These are phyloP conservation scores for Probaryconus sp. DNA, from an alignment of 1,140 invertebrate species.

Conservation along the genomic window DNA sequence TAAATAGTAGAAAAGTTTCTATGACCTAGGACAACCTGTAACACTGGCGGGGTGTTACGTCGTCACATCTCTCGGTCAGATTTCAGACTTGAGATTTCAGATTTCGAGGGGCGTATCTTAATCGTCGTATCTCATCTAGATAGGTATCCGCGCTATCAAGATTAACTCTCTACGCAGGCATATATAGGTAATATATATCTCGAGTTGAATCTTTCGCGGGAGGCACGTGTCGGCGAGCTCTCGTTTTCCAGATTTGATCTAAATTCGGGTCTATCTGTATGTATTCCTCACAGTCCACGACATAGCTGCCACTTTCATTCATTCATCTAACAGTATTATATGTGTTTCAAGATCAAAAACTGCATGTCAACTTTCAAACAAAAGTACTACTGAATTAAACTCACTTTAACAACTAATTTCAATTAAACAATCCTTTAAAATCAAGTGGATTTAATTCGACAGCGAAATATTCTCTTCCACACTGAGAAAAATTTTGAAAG, in stretches of 20 bases:
- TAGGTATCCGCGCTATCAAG: constrained; percentile 71
- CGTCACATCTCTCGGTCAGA: constrained; percentile 66
- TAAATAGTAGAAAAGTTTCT: constrained; percentile 31
- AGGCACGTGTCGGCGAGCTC: constrained; percentile 64
- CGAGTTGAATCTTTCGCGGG: constrained; percentile 64
- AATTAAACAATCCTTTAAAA: too few species aligned
- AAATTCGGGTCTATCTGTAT: constrained; percentile 62
- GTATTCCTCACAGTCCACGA: too few species aligned
- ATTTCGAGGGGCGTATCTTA: constrained; percentile 75
- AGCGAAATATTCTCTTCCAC: too few species aligned
- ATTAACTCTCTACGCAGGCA: constrained; percentile 65
- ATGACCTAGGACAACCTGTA: constrained; percentile 72
- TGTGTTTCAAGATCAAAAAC: too few species aligned
- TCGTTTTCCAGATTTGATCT: constrained; percentile 67
- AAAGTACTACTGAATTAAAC: too few species aligned
- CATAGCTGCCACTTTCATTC: constrained; percentile 27
- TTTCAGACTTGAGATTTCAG: constrained; percentile 72
- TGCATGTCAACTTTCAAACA: too few species aligned
- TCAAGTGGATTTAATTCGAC: too few species aligned
- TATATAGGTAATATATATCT: constrained; percentile 64
- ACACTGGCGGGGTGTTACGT: constrained; percentile 54
- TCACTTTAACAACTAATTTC: too few species aligned
- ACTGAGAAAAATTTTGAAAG: too few species aligned
- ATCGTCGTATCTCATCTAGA: constrained; percentile 77
- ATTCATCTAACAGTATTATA: too few species aligned